A percentile compares a stretch with the other conserved stretches of the same genome.
These are phyloP conservation scores for Solenodon paradoxus DNA, from an alignment of 2,113 vertebrate genomes.

Conservation along the genomic window DNA sequence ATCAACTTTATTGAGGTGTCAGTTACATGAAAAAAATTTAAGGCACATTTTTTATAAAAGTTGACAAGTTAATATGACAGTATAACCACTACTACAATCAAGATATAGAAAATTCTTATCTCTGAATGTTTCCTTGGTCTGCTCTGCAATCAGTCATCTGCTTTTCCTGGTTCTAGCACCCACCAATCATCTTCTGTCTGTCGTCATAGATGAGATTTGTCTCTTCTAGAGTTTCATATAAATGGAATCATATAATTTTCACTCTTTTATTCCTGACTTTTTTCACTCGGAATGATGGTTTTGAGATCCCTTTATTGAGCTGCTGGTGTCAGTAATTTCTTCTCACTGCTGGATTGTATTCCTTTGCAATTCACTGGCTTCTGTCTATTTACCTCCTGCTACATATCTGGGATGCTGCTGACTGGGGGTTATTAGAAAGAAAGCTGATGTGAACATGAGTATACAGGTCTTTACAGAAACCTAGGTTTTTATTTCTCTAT, in stretches of 20 bases:
- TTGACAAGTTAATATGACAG: not conserved
- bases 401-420: not conserved
- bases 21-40: not conserved
- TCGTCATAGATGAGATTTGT: not conserved
- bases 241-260: no score
- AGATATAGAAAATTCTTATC: not conserved
- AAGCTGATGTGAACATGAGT: not conserved
- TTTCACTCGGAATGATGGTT: not conserved
- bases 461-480: not conserved
- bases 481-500: not conserved
- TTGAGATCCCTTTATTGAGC: not conserved
- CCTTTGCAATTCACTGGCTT: not conserved
- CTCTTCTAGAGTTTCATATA: no score
- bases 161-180: not conserved
- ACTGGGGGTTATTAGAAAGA: not conserved
- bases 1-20: not conserved
- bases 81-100: not conserved
- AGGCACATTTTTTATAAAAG: not conserved
- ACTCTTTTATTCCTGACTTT: no score
- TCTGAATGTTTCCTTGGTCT: not conserved
- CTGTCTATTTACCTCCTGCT: not conserved
- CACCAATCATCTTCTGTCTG: not conserved
- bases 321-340: not conserved
- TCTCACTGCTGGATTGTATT: not conserved
- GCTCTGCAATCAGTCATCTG: not conserved